Evolutionary conservation across 2,113 vertebrate genomes (phyloP).

Genomic region (Natator depressus): DNA sequence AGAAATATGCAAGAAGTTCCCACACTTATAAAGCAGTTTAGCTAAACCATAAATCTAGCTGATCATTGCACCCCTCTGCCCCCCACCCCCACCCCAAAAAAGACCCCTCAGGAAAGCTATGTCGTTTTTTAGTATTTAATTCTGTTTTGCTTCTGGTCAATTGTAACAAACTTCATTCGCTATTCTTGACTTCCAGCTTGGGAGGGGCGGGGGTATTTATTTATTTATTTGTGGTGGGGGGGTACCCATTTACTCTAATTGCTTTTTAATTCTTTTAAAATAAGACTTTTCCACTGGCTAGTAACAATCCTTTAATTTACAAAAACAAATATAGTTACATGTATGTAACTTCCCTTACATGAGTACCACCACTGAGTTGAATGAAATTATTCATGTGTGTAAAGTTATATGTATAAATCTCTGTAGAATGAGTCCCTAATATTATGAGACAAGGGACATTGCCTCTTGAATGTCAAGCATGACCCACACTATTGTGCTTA

Average conservation of each 20-base stretch:
- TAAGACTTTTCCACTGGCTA: background rate
- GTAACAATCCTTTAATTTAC: background rate
- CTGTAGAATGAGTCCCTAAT: background rate
- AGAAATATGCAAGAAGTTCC: conserved; percentile 55
- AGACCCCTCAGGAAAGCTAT: background rate
- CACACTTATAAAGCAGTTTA: conserved; percentile 45
- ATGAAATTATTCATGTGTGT: background rate
- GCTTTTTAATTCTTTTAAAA: background rate
- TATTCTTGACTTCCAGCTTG: background rate
- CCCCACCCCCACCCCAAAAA: background rate
- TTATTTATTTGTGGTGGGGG: background rate
- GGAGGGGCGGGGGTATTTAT: background rate
- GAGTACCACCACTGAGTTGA: background rate
- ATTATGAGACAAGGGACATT: conserved; percentile 3
- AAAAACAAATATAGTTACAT: background rate
- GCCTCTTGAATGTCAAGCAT: background rate
- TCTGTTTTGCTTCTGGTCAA: background rate
- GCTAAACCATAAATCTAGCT: conserved; percentile 9
- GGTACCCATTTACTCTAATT: background rate
- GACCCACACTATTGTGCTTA: background rate
- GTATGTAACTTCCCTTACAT: background rate
- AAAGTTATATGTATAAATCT: background rate
- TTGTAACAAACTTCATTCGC: background rate
- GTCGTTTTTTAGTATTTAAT: background rate
- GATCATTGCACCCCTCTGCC: background rate